These are phyloP conservation scores for Synodontis membranacea DNA, from an alignment of 2,113 vertebrate species.

Conservation along the genomic window DNA sequence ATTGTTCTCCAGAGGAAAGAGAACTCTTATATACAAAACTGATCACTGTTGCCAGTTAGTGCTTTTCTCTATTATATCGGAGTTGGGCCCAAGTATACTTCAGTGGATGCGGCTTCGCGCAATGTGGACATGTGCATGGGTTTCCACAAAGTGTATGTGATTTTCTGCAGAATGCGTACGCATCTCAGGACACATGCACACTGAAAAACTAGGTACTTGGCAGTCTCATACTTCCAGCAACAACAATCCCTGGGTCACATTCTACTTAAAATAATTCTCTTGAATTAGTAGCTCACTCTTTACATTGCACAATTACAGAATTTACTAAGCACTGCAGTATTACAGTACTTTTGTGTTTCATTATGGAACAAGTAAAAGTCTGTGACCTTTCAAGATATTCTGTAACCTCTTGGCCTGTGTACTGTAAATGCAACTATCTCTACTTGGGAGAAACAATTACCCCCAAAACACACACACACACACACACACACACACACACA, in stretches of 20 bases:
- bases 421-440: not conserved
- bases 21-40: not conserved
- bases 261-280: not conserved
- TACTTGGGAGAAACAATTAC: not conserved
- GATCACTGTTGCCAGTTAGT: not conserved
- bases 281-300: not conserved
- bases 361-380: not conserved
- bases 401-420: not conserved
- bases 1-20: not conserved
- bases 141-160: too few relatives aligned
- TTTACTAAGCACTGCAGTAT: not conserved
- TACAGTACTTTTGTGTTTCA: not conserved
- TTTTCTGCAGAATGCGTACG: too few relatives aligned
- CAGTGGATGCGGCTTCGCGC: too few relatives aligned
- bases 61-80: not conserved
- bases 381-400: not conserved
- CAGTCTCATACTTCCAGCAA: not conserved
- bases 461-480: not conserved
- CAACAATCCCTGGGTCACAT: not conserved
- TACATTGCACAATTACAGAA: not conserved
- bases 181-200: too few relatives aligned
- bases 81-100: too few relatives aligned
- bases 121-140: too few relatives aligned
- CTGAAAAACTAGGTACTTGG: not conserved
- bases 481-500: not conserved